A percentile compares a stretch with the other conserved stretches of the same genome.
Conservation (phyloP, 1,140 invertebrate genomes). For the silkworm (Bombyx mori) region ASM3026992v2 NC_085108.1:6868001-6868500, state of each 20-base stretch:
- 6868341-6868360: conserved; percentile 44
- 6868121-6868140: too few species aligned
- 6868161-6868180: conserved; percentile 18
- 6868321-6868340: conserved; percentile 34
- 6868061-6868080: too few species aligned
- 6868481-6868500: too few species aligned
- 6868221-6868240: conserved; percentile 77
- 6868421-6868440: conserved; percentile 37
- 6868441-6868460: conserved; percentile 7
- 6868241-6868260: conserved; percentile 83
- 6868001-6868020: too few species aligned
- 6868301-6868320: conserved; percentile 35
- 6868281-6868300: conserved; percentile 53
- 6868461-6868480: too few species aligned
- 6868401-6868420: conserved; percentile 40
- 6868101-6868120: too few species aligned
- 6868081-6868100: too few species aligned
- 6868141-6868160: too few species aligned
- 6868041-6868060: too few species aligned
- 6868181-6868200: conserved; percentile 79
- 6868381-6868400: conserved; percentile 21
- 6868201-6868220: conserved; percentile 86
- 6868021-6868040: too few species aligned
- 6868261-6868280: conserved; percentile 73
- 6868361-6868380: conserved; percentile 21